Percentiles rank a stretch among this genome's conserved stretches.
Evolutionary conservation across 2,797 vertebrate species (phyloP).

Genomic region (Chaunax sp.): DNA sequence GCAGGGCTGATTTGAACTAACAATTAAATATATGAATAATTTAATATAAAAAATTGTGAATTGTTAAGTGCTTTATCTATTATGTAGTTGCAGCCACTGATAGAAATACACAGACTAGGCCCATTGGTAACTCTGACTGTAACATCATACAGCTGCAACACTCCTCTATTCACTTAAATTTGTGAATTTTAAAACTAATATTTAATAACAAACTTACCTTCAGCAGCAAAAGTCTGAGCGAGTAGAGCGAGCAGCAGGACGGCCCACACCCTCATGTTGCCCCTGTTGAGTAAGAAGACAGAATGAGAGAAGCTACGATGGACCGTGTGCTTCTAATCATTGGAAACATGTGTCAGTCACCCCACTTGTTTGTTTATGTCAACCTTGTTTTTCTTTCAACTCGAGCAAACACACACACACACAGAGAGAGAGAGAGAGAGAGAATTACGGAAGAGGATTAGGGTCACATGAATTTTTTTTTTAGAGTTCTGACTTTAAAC

Average conservation of each 20-base stretch:
- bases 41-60: no score
- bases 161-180: no score
- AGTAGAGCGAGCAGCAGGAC: slow-evolving; percentile 70
- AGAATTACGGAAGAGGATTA: no score
- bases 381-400: slow-evolving; percentile 52
- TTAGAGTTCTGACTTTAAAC: no score
- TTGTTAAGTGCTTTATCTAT: neutral
- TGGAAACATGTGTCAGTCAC: slow-evolving; percentile 77
- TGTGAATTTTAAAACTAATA: neutral
- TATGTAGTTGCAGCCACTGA: neutral
- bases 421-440: neutral
- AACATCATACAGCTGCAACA: neutral
- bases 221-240: slow-evolving; percentile 42
- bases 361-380: slow-evolving; percentile 73
- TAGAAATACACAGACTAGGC: neutral
- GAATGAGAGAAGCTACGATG: slow-evolving; percentile 49
- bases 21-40: neutral
- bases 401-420: slow-evolving; percentile 41
- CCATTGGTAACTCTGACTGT: neutral
- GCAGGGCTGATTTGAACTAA: neutral
- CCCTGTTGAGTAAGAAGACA: slow-evolving; percentile 45
- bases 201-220: slow-evolving; percentile 69
- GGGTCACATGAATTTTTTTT: no score
- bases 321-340: slow-evolving; percentile 65
- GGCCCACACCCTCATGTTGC: slow-evolving; percentile 70